Conservation (phyloP, 2,797 vertebrate genomes). For the Darevskia mixta region DNA sequence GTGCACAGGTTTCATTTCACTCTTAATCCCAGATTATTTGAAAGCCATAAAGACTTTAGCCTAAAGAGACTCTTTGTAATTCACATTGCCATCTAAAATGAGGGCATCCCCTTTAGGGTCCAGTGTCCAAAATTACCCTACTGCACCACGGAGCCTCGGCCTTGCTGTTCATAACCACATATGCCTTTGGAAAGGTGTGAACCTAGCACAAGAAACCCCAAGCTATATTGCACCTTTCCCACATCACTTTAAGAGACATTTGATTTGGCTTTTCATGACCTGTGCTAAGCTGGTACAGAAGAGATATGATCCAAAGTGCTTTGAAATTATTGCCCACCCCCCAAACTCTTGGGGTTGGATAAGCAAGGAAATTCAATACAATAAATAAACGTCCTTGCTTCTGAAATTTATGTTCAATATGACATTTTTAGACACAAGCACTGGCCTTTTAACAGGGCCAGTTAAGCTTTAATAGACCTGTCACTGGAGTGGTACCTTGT, state of each 20-base stretch:
- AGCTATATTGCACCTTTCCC: background rate
- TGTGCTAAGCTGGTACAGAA: background rate
- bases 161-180: background rate
- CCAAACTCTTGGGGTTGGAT: background rate
- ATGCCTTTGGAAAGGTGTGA: background rate
- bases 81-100: too few relatives aligned
- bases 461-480: conserved; percentile 30
- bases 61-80: background rate
- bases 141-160: background rate
- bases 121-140: background rate
- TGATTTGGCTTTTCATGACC: background rate
- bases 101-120: background rate
- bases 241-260: background rate
- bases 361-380: background rate
- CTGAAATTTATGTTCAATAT: background rate
- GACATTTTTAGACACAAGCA: conserved; percentile 24
- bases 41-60: background rate
- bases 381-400: background rate
- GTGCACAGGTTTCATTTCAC: background rate
- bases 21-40: background rate
- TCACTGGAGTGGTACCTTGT: conserved; percentile 18
- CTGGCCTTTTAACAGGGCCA: conserved; percentile 27
- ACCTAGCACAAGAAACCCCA: background rate
- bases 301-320: background rate
- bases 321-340: background rate